A percentile compares a stretch with the other conserved stretches of the same genome.
phyloP scores from a whole-genome alignment of 2,888 invertebrate species.

The Thelaira solivaga region DNA sequence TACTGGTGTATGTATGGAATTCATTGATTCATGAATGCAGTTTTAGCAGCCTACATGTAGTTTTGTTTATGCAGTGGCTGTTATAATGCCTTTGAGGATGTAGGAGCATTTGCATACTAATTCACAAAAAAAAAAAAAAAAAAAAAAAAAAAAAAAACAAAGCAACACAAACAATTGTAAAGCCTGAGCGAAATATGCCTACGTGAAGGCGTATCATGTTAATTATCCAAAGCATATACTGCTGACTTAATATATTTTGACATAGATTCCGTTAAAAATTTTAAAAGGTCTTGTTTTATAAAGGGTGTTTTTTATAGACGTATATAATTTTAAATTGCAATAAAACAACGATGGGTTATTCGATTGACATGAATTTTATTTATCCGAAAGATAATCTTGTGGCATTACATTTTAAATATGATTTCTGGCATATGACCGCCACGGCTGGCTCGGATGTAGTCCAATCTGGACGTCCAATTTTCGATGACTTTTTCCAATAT shows the following conservation, averaged over 20 bases:
- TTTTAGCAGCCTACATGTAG: conserved; percentile 2
- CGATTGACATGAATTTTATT: too few relatives aligned
- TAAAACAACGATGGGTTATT: too few relatives aligned
- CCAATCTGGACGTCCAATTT: too few relatives aligned
- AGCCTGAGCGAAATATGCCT: conserved; percentile 10
- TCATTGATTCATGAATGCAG: conserved; percentile 41
- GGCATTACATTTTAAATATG: too few relatives aligned
- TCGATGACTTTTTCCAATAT: too few relatives aligned
- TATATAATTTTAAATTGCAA: too few relatives aligned
- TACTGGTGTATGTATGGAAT: background rate
- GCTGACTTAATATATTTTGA: background rate
- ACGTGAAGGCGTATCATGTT: conserved; percentile 39
- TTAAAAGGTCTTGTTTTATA: too few relatives aligned
- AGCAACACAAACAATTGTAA: background rate
- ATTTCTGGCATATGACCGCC: too few relatives aligned
- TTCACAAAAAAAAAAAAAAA: background rate
- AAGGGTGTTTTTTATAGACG: too few relatives aligned
- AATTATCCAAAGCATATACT: conserved; percentile 17
- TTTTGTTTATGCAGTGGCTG: background rate
- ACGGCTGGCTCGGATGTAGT: too few relatives aligned
- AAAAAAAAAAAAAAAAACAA: background rate
- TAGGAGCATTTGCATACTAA: conserved; percentile 35
- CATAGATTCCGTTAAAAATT: background rate
- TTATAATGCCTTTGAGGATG: conserved; percentile 38
- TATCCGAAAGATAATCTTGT: too few relatives aligned